phyloP scores from a whole-genome alignment of 2,113 vertebrate genomes.

The Excalfactoria chinensis region DNA sequence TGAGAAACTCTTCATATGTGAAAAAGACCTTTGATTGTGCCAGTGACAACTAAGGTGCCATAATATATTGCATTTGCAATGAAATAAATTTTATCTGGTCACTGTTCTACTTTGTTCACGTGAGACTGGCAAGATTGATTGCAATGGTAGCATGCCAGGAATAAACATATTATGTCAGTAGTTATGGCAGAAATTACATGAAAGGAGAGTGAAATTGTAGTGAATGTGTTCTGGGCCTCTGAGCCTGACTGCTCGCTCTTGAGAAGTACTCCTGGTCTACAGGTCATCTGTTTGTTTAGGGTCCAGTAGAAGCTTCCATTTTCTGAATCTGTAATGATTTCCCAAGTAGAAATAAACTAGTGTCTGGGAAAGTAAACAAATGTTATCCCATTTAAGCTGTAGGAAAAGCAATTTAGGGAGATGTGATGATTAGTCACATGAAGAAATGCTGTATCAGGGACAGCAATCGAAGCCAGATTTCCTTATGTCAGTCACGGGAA shows the following conservation, averaged over 20 bases:
- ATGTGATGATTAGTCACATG: constrained; percentile 9
- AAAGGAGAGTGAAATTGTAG: not conserved
- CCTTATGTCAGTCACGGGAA: not conserved
- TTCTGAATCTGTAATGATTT: not conserved
- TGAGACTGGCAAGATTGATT: not conserved
- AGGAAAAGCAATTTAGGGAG: constrained; percentile 26
- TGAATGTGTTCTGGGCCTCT: not conserved
- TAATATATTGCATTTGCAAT: not conserved
- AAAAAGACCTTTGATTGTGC: not conserved
- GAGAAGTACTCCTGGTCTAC: not conserved
- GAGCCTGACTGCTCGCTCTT: not conserved
- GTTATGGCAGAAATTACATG: not conserved
- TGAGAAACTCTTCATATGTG: not conserved
- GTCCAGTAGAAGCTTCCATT: not conserved
- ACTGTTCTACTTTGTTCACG: not conserved
- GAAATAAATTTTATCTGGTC: not conserved
- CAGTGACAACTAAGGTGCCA: not conserved
- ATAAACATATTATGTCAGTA: not conserved
- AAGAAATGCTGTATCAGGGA: constrained; percentile 26
- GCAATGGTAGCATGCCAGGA: not conserved
- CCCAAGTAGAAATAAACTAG: not conserved
- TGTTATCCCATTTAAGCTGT: constrained; percentile 1
- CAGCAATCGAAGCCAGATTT: constrained; percentile 27
- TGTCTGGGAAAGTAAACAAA: constrained; percentile 22
- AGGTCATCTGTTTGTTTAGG: not conserved